Conservation (phyloP, 2,888 invertebrate genomes). For the Ophion ellenae region DNA sequence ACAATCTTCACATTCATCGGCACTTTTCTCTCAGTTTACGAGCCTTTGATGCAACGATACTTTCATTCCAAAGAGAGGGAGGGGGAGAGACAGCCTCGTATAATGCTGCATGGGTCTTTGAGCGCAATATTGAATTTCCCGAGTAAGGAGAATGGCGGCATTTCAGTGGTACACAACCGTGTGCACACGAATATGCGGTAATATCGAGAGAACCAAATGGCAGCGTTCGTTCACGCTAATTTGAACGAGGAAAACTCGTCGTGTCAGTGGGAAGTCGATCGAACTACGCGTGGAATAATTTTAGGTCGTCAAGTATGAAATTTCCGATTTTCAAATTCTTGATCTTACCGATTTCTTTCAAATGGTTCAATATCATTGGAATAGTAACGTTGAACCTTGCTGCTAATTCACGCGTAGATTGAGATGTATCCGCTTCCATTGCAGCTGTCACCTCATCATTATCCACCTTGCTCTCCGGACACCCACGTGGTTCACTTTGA, state of each 20-base stretch:
- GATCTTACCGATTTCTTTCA: too few relatives aligned
- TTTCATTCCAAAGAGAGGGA: not conserved
- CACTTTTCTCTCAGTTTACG: not conserved
- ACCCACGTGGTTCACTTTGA: too few relatives aligned
- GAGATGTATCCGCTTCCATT: too few relatives aligned
- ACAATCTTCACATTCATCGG: not conserved
- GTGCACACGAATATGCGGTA: not conserved
- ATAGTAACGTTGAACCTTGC: too few relatives aligned
- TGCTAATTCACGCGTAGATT: too few relatives aligned
- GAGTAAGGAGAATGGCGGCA: constrained; percentile 1
- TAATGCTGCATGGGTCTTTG: constrained; percentile 12
- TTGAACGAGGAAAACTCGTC: not conserved
- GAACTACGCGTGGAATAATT: not conserved
- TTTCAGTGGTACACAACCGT: not conserved
- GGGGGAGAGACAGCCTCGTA: not conserved
- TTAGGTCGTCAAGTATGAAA: not conserved
- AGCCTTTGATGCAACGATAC: constrained; percentile 8
- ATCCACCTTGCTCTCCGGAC: too few relatives aligned
- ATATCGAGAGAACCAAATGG: not conserved
- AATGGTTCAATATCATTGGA: too few relatives aligned
- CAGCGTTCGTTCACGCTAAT: constrained; percentile 1
- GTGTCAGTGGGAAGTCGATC: not conserved
- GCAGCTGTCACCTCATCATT: too few relatives aligned
- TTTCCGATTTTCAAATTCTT: too few relatives aligned
- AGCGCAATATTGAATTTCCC: constrained; percentile 19